Evolutionary conservation across 2,113 vertebrate species (phyloP).

Genomic region (Myrmecobius fasciatus): DNA sequence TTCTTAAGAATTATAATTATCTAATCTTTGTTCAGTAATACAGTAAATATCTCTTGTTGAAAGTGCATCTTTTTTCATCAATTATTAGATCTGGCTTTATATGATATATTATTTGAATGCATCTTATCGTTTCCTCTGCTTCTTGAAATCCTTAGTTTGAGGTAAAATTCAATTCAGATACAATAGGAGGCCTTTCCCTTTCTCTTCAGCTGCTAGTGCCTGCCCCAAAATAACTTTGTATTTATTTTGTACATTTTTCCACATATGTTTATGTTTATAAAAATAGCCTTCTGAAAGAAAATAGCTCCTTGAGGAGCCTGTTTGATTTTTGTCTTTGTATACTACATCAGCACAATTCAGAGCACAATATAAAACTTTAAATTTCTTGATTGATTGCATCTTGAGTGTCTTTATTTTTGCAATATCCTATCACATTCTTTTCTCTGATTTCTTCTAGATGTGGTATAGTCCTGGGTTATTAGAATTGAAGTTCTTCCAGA

Average conservation of each 20-base stretch:
- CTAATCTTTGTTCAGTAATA: neutral
- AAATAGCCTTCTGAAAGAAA: neutral
- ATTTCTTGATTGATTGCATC: neutral
- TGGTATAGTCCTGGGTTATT: neutral
- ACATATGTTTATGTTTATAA: neutral
- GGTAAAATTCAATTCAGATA: neutral
- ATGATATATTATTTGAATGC: neutral
- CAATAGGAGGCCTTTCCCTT: neutral
- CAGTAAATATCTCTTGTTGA: neutral
- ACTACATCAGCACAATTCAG: neutral
- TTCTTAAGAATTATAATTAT: neutral
- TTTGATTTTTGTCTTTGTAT: neutral
- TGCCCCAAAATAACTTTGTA: neutral
- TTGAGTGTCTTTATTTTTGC: neutral
- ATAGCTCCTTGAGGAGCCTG: neutral
- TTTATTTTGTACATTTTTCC: neutral
- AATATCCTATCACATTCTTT: neutral
- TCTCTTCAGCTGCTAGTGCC: neutral
- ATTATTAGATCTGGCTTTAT: neutral
- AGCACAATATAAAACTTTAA: neutral
- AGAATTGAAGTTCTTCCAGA: neutral
- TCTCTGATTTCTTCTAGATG: neutral
- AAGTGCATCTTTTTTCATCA: neutral
- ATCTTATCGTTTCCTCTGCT: neutral
- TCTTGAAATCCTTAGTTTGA: neutral